phyloP scores from a whole-genome alignment of 2,113 vertebrate genomes.

The Epinephelus lanceolatus region DNA sequence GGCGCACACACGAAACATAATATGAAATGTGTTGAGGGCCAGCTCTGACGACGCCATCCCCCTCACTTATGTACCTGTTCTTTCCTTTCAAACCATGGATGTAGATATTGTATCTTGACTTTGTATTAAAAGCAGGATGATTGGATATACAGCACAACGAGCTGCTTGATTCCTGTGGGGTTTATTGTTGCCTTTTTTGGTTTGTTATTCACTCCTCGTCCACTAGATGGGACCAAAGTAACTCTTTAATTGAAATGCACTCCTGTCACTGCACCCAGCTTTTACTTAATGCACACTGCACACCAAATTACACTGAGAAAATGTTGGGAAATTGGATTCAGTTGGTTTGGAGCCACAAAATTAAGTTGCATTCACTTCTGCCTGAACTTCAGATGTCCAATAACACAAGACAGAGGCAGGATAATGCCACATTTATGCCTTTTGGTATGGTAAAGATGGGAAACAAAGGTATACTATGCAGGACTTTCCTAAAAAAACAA shows the following conservation, averaged over 20 bases:
- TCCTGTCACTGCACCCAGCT: background rate
- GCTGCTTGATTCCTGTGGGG: constrained; percentile 39
- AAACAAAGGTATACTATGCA: too few species aligned
- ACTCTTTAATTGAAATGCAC: background rate
- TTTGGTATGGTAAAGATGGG: background rate
- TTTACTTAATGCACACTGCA: background rate
- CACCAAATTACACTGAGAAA: background rate
- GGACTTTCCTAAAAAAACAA: too few species aligned
- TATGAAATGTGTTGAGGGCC: constrained; percentile 73
- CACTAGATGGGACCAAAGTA: constrained; percentile 68
- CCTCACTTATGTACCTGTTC: constrained; percentile 80
- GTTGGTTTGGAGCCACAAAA: background rate
- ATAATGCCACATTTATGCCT: background rate
- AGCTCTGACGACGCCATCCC: constrained; percentile 73
- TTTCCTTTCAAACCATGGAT: constrained; percentile 88
- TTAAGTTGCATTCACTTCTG: background rate
- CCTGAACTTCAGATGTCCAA: background rate
- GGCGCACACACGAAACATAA: constrained; percentile 65
- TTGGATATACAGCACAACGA: constrained; percentile 82
- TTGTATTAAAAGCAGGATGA: constrained; percentile 98
- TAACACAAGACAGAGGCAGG: background rate
- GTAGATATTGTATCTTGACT: constrained; percentile 96
- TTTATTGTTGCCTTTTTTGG: background rate
- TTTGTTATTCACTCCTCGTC: constrained; percentile 39
- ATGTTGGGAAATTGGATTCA: background rate